Evolutionary conservation across 2,888 invertebrate genomes (phyloP), one percentile per base, ranked within the genome.

Genomic region (Apodemia zela): DNA sequence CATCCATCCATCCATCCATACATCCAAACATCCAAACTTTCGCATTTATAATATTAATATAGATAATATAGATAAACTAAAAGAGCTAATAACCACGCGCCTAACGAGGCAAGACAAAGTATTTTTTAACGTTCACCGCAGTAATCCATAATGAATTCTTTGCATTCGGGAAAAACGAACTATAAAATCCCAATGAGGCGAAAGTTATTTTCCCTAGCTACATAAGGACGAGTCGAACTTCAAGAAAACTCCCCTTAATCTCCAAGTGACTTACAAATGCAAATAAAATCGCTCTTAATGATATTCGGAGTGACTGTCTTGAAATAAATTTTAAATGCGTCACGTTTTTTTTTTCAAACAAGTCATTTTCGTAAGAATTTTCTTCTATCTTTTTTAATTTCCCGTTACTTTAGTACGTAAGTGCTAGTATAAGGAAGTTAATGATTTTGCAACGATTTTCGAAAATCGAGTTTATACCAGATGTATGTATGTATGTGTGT

Each of bases 131-230:
- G 47, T 47, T 47, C 47, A 17, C 17, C 47, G n/a, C 47, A 47
- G 47, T 47, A 47, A 47, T 47, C 47, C 47, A 47, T 17, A 47
- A 47, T 17, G 45, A 47, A 47, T 47, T n/a, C 8, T 17, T 17
- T 47, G 42, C 45, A 17, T 47, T 17, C 7, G 59, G 51, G 61
- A 51, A 57, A 78, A 82, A 77, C 77, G 78, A 80, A 86, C 83
- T 85, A 87, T 86, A 79, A 80, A 77, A 80, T 82, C 79, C 80
- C 84, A 86, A 86, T 86, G 86, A 82, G 77, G 76, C 80, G 82
- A 79, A 79, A 84, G 80, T 79, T 84, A 85, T 57, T 57, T 81
- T 80, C 80, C 76, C 75, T 74, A 77, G 68, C 70, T 75, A 76
- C 76, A 81, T 79, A 79, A 66, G 63, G 64, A 65, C 61, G 65